Evolutionary conservation across 2,797 vertebrate species (phyloP), one percentile per base, ranked within the genome.

Genomic region (Crax fasciolata): DNA sequence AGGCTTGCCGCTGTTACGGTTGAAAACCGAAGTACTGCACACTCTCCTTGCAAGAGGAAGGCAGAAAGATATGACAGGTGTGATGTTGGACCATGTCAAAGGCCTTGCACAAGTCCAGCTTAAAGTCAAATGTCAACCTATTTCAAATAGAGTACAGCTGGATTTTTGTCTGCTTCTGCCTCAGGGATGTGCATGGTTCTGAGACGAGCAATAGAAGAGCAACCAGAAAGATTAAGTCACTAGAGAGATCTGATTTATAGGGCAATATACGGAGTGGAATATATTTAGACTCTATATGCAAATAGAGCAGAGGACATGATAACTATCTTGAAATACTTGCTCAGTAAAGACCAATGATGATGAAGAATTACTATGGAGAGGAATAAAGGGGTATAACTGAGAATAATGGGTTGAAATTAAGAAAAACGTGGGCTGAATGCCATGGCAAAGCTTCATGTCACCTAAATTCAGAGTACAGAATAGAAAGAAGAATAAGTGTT

Each of bases 381-480:
- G 39, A 91, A 35, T 28, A 86, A 88, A 84, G 20, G 13, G 48
- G 17, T 66, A 48, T 80, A 90, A 88, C 73, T 78, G 70, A 90
- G 89, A 91, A 81, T 78, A 95, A 93, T 95, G 88, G 52, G 7
- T 66, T 78, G 93, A 88, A 94, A 95, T 94, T 84, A 90, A 84
- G 85, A 91, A 93, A 95, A 94, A 91, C 38, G 59, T 86, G 70
- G 73, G 76, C 66, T 30, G n/a, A 72, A 62, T 81, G 89, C 76
- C 43, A 63, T 28, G 52, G 48, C 59, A 85, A 93, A 93, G 68
- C 70, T 88, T 75, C 13, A 10, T 43, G 71, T 55, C 15, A 21
- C 35, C 21, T 70, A 79, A 88, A 84, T 93, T 94, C 57, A 70
- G 75, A 84, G 84, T 75, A 59, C 25, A 58, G 63, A 79, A 79